Conservation (phyloP, 2,797 vertebrate genomes). For the Dallia pectoralis region DNA sequence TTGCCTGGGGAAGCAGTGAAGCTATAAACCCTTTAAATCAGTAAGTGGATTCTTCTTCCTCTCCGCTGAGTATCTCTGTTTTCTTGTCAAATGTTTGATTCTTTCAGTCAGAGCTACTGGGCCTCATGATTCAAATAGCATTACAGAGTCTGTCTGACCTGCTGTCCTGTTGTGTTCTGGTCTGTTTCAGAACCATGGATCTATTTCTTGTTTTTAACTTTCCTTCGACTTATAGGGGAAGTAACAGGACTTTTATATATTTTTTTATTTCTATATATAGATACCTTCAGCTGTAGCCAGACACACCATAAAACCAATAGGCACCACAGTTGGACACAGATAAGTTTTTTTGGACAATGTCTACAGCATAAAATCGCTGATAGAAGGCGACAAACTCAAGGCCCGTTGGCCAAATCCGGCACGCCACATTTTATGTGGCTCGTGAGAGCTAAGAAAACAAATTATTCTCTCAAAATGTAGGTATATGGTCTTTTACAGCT, state of each 20-base stretch:
- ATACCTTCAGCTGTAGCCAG: neutral
- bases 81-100: slow-evolving; percentile 15
- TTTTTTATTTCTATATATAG: neutral
- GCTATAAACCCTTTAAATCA: neutral
- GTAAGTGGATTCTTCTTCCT: neutral
- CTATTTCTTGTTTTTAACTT: neutral
- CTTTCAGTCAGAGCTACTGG: neutral
- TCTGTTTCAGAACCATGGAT: neutral
- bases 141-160: slow-evolving; percentile 8
- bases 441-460: no score
- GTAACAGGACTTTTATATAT: neutral
- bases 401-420: no score
- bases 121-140: neutral
- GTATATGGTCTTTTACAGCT: no score
- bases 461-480: no score
- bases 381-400: no score
- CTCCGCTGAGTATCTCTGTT: slow-evolving; percentile 14
- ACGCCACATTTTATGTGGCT: no score
- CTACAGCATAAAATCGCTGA: neutral
- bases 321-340: neutral
- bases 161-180: neutral
- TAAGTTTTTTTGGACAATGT: neutral
- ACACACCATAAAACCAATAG: neutral
- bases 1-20: neutral
- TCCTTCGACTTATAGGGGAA: neutral